Base-by-base conservation (phyloP, 2,888 invertebrate species). In the Alloplasta piceator region DNA sequence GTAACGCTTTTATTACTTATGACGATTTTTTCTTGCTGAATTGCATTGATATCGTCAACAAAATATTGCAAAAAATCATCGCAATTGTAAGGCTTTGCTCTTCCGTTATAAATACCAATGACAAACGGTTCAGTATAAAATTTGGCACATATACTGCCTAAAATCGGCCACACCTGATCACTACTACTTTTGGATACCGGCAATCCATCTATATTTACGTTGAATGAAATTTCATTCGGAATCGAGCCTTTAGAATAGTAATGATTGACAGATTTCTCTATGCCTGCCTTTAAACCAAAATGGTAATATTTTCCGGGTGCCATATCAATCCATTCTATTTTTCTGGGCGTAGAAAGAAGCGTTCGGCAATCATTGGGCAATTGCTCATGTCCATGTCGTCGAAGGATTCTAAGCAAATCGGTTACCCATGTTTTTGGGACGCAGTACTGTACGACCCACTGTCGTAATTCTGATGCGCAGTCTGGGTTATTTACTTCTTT, bases 101-200 rank as follows among this genome's bases (percentile, higher is more conserved):
- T 36, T 10, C 70, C 70, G 26, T 52, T 68, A 52, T 55, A 76
- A 36, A 76, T 41, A 10, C 68, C 70, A 39, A 68, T 43, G 7
- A 67, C 39, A 63, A 76, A 70, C 38, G 68, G 63, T 36, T 76
- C 68, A 5, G 63, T 68, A 52, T 70, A 63, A 67, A 70, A 68
- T 4, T 76, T 46, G 26, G 60, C 76, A 46, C 41, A 39, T 46
- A 68, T 75, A 14, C 60, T 50, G 52, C 16, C 75, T 46, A 67
- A 46, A 43, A 76, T 38, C 5, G 52, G 67, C 75, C 75, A 75
- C 48, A 75, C 38, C 43, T 68, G 60, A 56, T 68, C 16, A 46
- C 52, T 36, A 41, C 52, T 41, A 14, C 46, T 9, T n/a, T n/a
- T n/a, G n/a, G n/a, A n/a, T n/a, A n/a, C n/a, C n/a, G n/a, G n/a